Conservation (phyloP, 1,140 invertebrate species). For the Oppia nitens region DNA sequence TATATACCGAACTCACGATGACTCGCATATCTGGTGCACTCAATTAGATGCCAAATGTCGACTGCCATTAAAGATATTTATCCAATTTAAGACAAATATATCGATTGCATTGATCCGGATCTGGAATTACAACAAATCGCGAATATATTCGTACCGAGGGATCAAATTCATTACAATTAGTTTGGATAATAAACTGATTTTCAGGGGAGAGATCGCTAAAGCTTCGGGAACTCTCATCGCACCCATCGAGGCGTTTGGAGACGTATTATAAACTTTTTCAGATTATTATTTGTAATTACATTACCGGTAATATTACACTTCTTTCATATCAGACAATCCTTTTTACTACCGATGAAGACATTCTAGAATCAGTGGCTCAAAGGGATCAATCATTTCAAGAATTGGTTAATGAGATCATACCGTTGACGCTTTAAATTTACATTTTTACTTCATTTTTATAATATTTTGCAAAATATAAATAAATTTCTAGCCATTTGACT, state of each 20-base stretch:
- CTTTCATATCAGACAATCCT: conserved; percentile 51
- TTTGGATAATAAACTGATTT: conserved; percentile 47
- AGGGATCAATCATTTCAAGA: conserved; percentile 47
- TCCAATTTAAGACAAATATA: conserved; percentile 38
- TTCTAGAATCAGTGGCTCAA: conserved; percentile 49
- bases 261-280: conserved; percentile 34
- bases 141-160: conserved; percentile 59
- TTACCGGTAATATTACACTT: neutral
- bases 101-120: conserved; percentile 51
- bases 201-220: conserved; percentile 58
- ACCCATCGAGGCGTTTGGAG: conserved; percentile 50
- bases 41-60: conserved; percentile 24
- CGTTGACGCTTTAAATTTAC: neutral
- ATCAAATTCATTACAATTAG: conserved; percentile 48
- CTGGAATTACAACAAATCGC: conserved; percentile 74
- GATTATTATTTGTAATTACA: neutral
- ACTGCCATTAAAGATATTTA: conserved; percentile 39
- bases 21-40: conserved; percentile 48
- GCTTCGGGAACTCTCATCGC: conserved; percentile 52
- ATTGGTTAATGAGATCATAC: conserved; percentile 4
- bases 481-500: too few relatives aligned
- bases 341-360: conserved; percentile 53
- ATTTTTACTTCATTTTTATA: too few relatives aligned
- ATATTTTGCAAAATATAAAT: too few relatives aligned
- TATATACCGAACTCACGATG: conserved; percentile 50